Evolutionary conservation across 2,888 invertebrate species (phyloP).

Genomic region (Agonopterix subpropinquella): DNA sequence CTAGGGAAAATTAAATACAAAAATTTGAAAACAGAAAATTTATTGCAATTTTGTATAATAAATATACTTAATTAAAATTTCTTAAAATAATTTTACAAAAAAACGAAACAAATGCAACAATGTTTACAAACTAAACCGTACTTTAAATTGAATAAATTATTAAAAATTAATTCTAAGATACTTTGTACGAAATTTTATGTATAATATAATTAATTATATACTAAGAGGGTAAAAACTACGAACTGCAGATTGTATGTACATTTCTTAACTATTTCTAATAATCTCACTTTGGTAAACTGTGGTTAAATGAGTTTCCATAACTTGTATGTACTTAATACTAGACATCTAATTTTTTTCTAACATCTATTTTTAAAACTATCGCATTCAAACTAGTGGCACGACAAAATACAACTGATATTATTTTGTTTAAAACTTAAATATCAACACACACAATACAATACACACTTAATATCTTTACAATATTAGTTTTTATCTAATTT

Average conservation of each 20-base stretch:
- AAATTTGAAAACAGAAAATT: conserved; percentile 55
- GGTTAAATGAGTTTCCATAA: conserved; percentile 59
- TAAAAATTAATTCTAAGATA: conserved; percentile 47
- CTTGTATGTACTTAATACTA: conserved; percentile 20
- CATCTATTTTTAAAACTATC: too few species aligned
- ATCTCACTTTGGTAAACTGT: conserved; percentile 78
- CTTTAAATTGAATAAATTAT: conserved; percentile 60
- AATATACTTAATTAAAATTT: conserved; percentile 53
- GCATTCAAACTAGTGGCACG: too few species aligned
- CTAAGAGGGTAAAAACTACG: not conserved
- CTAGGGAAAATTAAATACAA: not conserved
- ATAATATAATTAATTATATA: conserved; percentile 16
- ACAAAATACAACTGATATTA: too few species aligned
- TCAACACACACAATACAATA: conserved; percentile 6
- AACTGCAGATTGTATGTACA: conserved; percentile 41
- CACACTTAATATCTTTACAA: conserved; percentile 1
- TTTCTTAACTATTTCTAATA: conserved; percentile 52
- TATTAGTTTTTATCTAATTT: too few species aligned
- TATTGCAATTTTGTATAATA: conserved; percentile 61
- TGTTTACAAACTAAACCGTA: conserved; percentile 35
- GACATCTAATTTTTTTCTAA: not conserved
- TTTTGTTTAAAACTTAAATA: too few species aligned
- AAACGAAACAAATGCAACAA: conserved; percentile 73
- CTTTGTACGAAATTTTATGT: conserved; percentile 52
- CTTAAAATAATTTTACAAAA: conserved; percentile 54